phyloP scores from a whole-genome alignment of 53 echinoderm and acorn worm species.

The Stichopus horrens region DNA sequence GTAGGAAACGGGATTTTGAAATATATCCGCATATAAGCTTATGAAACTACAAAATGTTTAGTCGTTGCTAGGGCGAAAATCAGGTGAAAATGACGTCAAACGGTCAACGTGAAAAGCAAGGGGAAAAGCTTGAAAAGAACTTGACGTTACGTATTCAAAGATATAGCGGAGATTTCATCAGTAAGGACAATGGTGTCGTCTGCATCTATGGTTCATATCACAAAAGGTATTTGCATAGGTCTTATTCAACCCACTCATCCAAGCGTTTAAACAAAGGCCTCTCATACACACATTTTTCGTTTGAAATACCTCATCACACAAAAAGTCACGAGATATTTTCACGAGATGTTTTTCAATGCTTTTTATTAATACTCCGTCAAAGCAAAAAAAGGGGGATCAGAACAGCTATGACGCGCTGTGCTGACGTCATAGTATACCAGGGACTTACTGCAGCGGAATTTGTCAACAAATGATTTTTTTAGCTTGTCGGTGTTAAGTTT shows the following conservation, averaged over 20 bases:
- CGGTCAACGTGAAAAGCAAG: background rate
- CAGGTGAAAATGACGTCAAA: slow-evolving; percentile 3
- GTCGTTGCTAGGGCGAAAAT: background rate
- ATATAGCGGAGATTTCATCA: background rate
- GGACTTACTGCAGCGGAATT: background rate
- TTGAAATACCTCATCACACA: background rate
- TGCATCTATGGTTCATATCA: background rate
- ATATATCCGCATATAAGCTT: background rate
- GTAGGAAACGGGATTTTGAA: background rate
- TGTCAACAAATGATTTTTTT: no score
- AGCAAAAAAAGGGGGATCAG: no score
- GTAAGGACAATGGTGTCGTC: background rate
- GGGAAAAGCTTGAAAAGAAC: background rate
- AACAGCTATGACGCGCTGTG: background rate
- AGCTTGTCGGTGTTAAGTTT: no score
- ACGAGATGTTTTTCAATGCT: background rate
- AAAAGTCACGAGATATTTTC: background rate
- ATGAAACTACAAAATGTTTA: background rate
- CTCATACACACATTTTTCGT: no score
- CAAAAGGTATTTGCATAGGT: background rate
- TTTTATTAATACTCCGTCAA: no score
- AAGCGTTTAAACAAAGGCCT: background rate
- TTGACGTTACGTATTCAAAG: background rate
- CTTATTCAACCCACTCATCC: background rate
- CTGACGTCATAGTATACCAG: background rate